Percentiles rank a stretch among this genome's conserved stretches.
Conservation (phyloP, 2,797 vertebrate genomes). For the Galago senegalensis region DNA sequence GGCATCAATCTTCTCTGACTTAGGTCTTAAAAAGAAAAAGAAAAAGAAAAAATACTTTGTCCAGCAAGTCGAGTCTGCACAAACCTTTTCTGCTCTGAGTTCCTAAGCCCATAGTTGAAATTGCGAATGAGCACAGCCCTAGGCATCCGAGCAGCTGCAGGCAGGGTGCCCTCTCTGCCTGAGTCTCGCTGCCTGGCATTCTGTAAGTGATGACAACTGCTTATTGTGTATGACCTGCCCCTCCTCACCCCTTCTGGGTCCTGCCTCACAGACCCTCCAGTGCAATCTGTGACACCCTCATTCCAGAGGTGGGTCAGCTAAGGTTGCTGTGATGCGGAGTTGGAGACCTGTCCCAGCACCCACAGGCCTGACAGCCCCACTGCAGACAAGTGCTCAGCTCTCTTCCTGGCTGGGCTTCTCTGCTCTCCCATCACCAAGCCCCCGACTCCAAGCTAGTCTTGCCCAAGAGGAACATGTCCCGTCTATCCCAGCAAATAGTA, state of each 20-base stretch:
- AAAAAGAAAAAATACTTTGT: background rate
- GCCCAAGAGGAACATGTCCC: fast-evolving
- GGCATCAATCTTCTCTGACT: background rate
- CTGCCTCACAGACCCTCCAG: fast-evolving
- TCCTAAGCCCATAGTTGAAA: background rate
- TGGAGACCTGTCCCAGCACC: fast-evolving
- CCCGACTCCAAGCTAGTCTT: fast-evolving
- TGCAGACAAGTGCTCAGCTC: fast-evolving
- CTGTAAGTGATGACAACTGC: background rate
- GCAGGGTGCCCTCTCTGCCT: fast-evolving
- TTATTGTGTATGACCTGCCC: fast-evolving
- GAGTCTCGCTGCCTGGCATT: fast-evolving
- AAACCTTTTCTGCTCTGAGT: background rate
- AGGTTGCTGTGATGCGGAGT: background rate
- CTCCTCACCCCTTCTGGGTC: too few species aligned
- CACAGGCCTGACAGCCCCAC: fast-evolving
- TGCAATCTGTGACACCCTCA: fast-evolving
- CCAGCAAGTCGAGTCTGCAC: background rate
- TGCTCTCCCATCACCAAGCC: too few species aligned
- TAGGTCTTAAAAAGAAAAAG: conserved; percentile 24
- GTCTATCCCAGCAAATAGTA: fast-evolving
- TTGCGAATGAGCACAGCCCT: background rate
- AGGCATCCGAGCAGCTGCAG: background rate
- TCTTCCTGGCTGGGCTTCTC: background rate
- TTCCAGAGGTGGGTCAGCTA: fast-evolving